Conservation (phyloP, 2,797 vertebrate genomes). For the Mionectes olivaceus region DNA sequence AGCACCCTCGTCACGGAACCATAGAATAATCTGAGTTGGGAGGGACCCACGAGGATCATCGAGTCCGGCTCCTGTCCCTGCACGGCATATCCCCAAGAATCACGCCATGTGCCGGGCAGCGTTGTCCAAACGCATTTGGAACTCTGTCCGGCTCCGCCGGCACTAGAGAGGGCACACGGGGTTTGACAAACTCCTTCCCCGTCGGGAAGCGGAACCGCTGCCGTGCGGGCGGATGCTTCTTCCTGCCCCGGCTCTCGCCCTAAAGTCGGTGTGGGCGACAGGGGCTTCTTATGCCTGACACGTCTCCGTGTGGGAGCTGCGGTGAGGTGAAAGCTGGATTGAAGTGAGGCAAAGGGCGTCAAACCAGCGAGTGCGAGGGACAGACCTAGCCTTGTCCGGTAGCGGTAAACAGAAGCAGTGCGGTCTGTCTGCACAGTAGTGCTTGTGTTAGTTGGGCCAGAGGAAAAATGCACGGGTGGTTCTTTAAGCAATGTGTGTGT, state of each 20-base stretch:
- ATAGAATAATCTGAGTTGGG: no score
- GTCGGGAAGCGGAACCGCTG: background rate
- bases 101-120: background rate
- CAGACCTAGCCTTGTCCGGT: background rate
- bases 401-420: background rate
- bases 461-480: background rate
- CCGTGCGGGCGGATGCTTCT: background rate
- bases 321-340: background rate
- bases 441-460: background rate
- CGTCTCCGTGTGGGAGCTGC: background rate
- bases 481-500: accelerated
- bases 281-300: accelerated
- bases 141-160: background rate
- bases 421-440: background rate
- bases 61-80: background rate
- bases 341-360: background rate
- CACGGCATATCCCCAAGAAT: background rate
- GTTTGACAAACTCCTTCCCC: no score
- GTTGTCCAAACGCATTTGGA: background rate
- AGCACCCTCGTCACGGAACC: background rate
- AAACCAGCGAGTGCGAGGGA: background rate
- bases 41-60: accelerated
- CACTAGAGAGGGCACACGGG: accelerated
- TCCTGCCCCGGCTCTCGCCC: accelerated
- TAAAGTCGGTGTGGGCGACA: accelerated